phyloP scores from a whole-genome alignment of 35 echinoderm and acorn worm genomes.

The Apostichopus californicus region DNA sequence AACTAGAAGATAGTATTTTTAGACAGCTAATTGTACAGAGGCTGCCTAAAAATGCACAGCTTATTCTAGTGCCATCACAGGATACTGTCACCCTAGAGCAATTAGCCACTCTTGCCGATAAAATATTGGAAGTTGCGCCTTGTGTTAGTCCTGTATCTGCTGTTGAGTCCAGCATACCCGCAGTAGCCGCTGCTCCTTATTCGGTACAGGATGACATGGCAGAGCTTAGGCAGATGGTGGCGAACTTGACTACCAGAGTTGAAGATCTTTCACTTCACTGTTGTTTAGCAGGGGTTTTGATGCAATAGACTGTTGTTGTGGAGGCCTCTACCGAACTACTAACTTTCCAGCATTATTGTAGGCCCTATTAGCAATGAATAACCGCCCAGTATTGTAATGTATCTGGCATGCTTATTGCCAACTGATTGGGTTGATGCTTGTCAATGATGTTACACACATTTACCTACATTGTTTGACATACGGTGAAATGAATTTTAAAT shows the following conservation, averaged over 20 bases:
- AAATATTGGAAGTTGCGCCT: no score
- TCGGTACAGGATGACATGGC: background rate
- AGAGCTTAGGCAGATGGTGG: background rate
- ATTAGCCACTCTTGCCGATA: background rate
- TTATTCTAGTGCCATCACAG: background rate
- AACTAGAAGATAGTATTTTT: conserved; percentile 47
- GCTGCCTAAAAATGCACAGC: conserved; percentile 1
- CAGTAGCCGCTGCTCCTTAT: background rate
- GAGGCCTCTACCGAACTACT: no score
- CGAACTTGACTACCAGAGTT: background rate
- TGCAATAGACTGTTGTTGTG: no score
- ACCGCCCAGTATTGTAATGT: no score
- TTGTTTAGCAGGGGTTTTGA: no score
- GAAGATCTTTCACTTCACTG: no score
- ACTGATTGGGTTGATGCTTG: background rate
- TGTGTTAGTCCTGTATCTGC: background rate
- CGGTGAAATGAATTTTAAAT: background rate
- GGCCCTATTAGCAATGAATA: no score
- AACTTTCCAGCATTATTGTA: no score
- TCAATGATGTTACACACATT: conserved; percentile 28
- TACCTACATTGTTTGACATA: conserved; percentile 33
- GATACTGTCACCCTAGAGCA: background rate
- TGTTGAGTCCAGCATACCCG: background rate
- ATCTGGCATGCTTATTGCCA: no score
- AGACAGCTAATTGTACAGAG: conserved; percentile 48